These are phyloP conservation scores for Coenonympha glycerion DNA, from an alignment of 2,888 invertebrate genomes.

Conservation along the genomic window DNA sequence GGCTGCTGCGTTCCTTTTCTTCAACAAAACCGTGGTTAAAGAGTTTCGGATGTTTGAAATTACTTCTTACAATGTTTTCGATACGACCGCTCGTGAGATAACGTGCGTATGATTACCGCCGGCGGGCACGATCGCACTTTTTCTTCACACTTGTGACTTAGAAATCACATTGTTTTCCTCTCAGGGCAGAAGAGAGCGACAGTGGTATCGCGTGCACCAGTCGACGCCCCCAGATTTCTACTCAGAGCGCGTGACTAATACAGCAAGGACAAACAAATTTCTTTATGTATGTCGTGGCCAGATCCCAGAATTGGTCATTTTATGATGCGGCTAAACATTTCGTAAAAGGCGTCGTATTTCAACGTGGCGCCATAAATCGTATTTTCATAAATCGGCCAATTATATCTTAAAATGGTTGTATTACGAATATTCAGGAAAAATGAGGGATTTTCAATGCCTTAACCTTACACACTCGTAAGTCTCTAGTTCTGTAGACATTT, in stretches of 20 bases:
- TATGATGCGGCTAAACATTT: too few species aligned
- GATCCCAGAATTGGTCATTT: too few species aligned
- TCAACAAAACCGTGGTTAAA: neutral
- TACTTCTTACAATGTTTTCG: neutral
- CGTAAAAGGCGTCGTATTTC: too few species aligned
- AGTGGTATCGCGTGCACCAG: slow-evolving; percentile 53
- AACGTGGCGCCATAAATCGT: too few species aligned
- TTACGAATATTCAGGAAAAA: too few species aligned
- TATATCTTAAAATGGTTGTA: too few species aligned
- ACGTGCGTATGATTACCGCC: slow-evolving; percentile 11
- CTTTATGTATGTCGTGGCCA: too few species aligned
- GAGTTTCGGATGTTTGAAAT: neutral
- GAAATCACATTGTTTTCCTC: slow-evolving; percentile 66
- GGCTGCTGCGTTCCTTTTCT: too few species aligned
- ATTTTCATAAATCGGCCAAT: too few species aligned
- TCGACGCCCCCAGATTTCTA: slow-evolving; percentile 65
- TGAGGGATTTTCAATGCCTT: too few species aligned
- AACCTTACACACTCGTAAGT: too few species aligned
- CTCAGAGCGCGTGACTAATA: slow-evolving; percentile 55
- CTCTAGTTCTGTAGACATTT: too few species aligned
- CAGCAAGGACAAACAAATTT: slow-evolving; percentile 29
- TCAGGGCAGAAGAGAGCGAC: slow-evolving; percentile 58
- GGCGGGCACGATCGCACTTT: slow-evolving; percentile 39
- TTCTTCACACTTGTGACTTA: slow-evolving; percentile 34
- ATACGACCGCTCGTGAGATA: neutral